Evolutionary conservation across 1,140 invertebrate genomes (phyloP).

Genomic region (Bombus fervidus): DNA sequence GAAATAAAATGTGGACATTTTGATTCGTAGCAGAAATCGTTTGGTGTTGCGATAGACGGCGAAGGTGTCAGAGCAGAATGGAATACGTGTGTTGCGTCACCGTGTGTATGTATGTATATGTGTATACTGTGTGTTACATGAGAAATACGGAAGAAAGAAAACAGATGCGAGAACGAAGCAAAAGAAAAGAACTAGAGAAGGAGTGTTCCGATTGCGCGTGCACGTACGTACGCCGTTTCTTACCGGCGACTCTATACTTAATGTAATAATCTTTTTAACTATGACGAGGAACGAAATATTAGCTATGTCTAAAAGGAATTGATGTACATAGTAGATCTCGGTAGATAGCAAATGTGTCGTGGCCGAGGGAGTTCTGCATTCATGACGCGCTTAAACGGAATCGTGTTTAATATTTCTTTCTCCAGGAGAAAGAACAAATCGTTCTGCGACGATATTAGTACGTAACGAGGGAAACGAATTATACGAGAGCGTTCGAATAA

Average conservation of each 20-base stretch:
- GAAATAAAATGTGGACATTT: slow-evolving; percentile 21
- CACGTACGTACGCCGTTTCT: slow-evolving; percentile 7
- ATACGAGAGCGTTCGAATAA: background rate
- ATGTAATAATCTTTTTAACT: background rate
- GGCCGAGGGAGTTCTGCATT: slow-evolving; percentile 63
- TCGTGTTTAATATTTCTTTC: background rate
- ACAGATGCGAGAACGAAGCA: background rate
- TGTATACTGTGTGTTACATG: background rate
- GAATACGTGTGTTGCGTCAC: slow-evolving; percentile 6
- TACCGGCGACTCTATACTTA: background rate
- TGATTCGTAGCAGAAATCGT: slow-evolving; percentile 60
- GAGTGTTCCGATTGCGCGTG: slow-evolving; percentile 17
- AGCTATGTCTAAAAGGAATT: slow-evolving; percentile 77
- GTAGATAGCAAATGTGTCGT: slow-evolving; percentile 69
- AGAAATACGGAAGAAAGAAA: background rate
- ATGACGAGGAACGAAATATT: slow-evolving; percentile 36
- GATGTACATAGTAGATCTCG: slow-evolving; percentile 75
- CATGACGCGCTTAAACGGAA: slow-evolving; percentile 41
- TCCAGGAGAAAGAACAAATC: background rate
- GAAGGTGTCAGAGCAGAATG: slow-evolving; percentile 67
- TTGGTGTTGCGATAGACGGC: slow-evolving; percentile 71
- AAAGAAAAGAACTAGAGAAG: background rate
- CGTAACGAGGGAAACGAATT: background rate
- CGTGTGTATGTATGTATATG: slow-evolving; percentile 26
- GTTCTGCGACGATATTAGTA: background rate